A percentile compares a stretch with the other conserved stretches of the same genome.
Evolutionary conservation across 2,888 invertebrate genomes (phyloP).

Genomic region (Troilus luridus): DNA sequence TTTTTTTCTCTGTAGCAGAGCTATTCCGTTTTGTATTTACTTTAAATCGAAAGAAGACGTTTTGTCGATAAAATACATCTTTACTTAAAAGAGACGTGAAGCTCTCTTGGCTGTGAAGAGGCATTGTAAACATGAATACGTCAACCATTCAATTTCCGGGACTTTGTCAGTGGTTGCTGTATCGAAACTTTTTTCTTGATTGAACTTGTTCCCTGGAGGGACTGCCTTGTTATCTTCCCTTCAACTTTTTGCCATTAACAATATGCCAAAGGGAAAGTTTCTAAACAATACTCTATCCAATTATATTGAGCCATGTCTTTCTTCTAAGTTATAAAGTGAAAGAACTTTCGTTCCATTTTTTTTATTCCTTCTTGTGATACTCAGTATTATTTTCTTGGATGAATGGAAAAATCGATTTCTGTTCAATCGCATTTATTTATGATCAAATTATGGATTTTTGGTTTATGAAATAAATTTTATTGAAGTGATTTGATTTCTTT

Average conservation of each 20-base stretch:
- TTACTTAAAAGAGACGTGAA: neutral
- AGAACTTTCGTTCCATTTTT: neutral
- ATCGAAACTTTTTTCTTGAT: neutral
- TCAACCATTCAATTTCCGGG: conserved; percentile 22
- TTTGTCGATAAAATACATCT: conserved; percentile 6
- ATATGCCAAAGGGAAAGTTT: neutral
- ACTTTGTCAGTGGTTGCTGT: neutral
- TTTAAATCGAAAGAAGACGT: neutral
- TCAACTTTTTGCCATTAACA: neutral
- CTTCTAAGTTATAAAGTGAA: neutral
- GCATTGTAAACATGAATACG: conserved; percentile 28
- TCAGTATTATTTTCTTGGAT: too few species aligned
- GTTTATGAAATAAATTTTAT: too few species aligned
- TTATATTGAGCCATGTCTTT: neutral
- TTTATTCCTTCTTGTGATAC: too few species aligned
- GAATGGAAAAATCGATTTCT: too few species aligned
- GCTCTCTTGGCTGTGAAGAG: neutral
- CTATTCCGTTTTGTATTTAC: neutral
- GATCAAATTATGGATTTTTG: too few species aligned
- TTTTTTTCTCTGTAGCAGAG: too few species aligned
- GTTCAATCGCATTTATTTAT: neutral
- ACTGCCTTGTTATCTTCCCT: neutral
- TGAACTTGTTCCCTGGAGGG: neutral
- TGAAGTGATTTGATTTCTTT: too few species aligned
- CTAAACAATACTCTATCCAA: neutral